phyloP scores from a whole-genome alignment of 2,113 vertebrate genomes.

The Pardalotus punctatus region DNA sequence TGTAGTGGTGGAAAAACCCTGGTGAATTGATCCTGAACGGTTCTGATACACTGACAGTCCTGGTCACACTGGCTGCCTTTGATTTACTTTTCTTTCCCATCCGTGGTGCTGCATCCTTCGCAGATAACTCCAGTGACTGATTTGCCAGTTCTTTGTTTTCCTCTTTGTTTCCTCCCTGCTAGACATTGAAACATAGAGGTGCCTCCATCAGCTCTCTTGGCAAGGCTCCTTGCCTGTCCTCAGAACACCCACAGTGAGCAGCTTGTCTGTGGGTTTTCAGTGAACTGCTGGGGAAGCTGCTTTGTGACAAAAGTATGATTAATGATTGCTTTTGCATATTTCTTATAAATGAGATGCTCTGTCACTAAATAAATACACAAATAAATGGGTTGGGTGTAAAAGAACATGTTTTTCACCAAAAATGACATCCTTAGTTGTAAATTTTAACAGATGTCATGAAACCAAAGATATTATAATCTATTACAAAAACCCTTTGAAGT shows the following conservation, averaged over 20 bases:
- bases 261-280: not conserved
- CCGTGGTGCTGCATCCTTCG: not conserved
- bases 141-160: not conserved
- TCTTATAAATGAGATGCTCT: slow-evolving; percentile 39
- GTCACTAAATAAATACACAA: slow-evolving; percentile 54
- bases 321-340: slow-evolving; percentile 46
- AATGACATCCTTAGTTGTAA: slow-evolving; percentile 39
- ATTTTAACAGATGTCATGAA: slow-evolving; percentile 45
- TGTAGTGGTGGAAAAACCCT: not conserved
- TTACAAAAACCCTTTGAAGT: slow-evolving; percentile 1
- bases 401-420: slow-evolving; percentile 32
- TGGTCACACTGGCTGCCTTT: not conserved
- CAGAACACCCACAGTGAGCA: not conserved
- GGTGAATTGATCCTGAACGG: not conserved
- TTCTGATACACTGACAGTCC: not conserved
- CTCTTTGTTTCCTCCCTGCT: not conserved
- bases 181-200: not conserved
- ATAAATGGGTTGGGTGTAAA: slow-evolving; percentile 48
- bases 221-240: not conserved
- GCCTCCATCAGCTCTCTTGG: not conserved
- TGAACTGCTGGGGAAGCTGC: slow-evolving; percentile 5
- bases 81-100: not conserved
- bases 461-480: slow-evolving; percentile 14
- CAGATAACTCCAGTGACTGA: not conserved
- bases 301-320: slow-evolving; percentile 46